Base-by-base conservation (phyloP, 2,797 vertebrate genomes). In the Cirrhinus molitorella region DNA sequence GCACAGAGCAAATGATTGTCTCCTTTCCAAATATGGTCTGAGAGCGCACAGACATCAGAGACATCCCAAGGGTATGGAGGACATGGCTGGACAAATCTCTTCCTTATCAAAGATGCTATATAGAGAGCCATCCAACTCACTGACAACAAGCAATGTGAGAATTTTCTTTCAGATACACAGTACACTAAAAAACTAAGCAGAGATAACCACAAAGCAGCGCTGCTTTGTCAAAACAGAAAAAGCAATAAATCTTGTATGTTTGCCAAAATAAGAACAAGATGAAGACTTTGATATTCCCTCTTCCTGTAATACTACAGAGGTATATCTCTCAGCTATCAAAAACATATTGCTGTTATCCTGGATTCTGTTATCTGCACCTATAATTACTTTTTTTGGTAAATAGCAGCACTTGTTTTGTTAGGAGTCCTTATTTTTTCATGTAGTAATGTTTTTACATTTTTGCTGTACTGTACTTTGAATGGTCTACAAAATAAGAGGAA, bases 21-120 rank as follows among this genome's bases (percentile, higher is more conserved):
- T 93, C 92, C 91, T 92, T 89, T 92, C 93, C 94, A 92, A 92
- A 94, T 94, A 94, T 90, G 93, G 93, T 83, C 74, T 87, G 83
- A 80, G 88, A 84, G 91, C 87, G 88, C 81, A 49, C 28, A 70
- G 82, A 37, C 40, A 86, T 90, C 87, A 71, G 53, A 73, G 61
- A 85, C 57, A 34, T 80, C 90, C 83, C 88, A 67, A 34, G 81
- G 73, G 81, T 51, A 85, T 28, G 1, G 75, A 66, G 79, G 23
- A 37, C 88, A 72, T 83, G 4, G 47, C 70, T 84, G 82, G 82
- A 67, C 43, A 68, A 21, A 66, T 67, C 78, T 79, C 43, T 12
- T 61, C 16, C 65, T 65, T 43, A 79, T 72, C 59, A 83, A 65
- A 72, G 40, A 51, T 53, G 74, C 73, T 83, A 25, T 67, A 67